Base-by-base conservation (phyloP, 2,888 invertebrate species). In the Oasisia sp. region DNA sequence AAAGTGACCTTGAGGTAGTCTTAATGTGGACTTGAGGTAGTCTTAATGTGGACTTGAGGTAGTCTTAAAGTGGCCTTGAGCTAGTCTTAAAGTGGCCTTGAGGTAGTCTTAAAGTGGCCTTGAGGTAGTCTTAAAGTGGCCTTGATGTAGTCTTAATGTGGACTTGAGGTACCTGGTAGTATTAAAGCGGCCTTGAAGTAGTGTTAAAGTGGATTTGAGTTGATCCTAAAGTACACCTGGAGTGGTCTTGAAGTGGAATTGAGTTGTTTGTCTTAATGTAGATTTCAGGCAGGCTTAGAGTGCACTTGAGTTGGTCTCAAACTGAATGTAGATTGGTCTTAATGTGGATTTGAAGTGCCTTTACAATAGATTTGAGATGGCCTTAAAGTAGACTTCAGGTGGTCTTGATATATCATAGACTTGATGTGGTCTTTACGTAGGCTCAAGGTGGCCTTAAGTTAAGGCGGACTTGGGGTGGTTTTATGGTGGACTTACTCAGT, bases 181-280 rank as follows among this genome's bases (percentile, higher is more conserved):
- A 11, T 58, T 58, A 14, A 58, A 19, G 58, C 19, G 58, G 58
- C 14, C 58, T 58, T 58, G 19, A 19, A 19, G 12, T 58, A 95
- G 32, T 96, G 96, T 38, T 38, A 38, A 38, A 0, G 95, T 93
- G 74, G 96, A 96, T 96, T 94, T 0, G 95, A 94, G 93, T 96
- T 96, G 94, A 96, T 96, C 96, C 96, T 95, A 91, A 96, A 95
- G 91, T 96, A 95, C 93, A 96, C 96, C 56, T 95, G 93, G 89
- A 96, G 92, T 3, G 96, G 50, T 50, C 74, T 74, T 58, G 19
- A 58, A 27, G 58, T 74, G 58, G 58, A 74, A 14, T 74, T 19
- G 27, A 74, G 56, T 11, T 56, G 56, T 38, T 38, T 38, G 56
- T 19, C 56, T 56, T 56, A 56, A 19, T 56, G 11, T 56, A 19